Evolutionary conservation across 2,888 invertebrate species (phyloP).

Genomic region (Incurvaria masculella): DNA sequence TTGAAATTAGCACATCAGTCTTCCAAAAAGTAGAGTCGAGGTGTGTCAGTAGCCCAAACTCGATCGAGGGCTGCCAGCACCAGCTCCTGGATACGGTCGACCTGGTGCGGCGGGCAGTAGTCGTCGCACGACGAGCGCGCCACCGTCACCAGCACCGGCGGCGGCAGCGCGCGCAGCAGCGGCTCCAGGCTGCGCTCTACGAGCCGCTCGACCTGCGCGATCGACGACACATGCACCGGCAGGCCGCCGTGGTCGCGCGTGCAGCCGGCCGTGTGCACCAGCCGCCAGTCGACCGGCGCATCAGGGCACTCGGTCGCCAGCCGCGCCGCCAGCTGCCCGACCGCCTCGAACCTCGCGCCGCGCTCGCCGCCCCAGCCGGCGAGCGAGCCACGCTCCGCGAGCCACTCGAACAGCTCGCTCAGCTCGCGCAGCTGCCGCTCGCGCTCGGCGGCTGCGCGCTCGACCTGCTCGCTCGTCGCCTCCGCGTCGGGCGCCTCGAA

Average conservation of each 20-base stretch:
- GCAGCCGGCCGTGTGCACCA: slow-evolving; percentile 83
- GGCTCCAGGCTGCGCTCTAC: slow-evolving; percentile 56
- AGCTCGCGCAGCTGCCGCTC: slow-evolving; percentile 65
- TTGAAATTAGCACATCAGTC: no score
- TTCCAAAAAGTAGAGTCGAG: slow-evolving; percentile 40
- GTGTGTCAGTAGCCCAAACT: slow-evolving; percentile 49
- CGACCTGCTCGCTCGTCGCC: slow-evolving; percentile 44
- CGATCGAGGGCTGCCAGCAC: slow-evolving; percentile 59
- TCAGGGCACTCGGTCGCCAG: slow-evolving; percentile 52
- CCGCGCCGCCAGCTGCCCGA: slow-evolving; percentile 38
- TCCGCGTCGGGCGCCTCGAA: slow-evolving; percentile 52
- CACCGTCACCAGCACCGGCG: slow-evolving; percentile 68
- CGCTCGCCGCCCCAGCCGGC: slow-evolving; percentile 38
- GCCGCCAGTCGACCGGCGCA: slow-evolving; percentile 71
- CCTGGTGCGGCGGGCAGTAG: slow-evolving; percentile 83
- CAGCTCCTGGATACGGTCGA: slow-evolving; percentile 71
- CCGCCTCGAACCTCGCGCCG: slow-evolving; percentile 19
- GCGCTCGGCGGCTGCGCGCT: slow-evolving; percentile 50
- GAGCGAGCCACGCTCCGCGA: slow-evolving; percentile 60
- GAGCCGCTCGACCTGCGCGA: slow-evolving; percentile 62
- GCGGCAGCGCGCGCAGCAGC: slow-evolving; percentile 58
- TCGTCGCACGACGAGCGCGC: slow-evolving; percentile 85
- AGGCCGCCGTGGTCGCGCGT: slow-evolving; percentile 83
- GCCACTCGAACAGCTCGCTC: slow-evolving; percentile 62
- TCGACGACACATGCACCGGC: slow-evolving; percentile 77